A percentile compares a stretch with the other conserved stretches of the same genome.
These are phyloP conservation scores for Percina caprodes DNA, from an alignment of 2,113 vertebrate genomes.

Conservation along the genomic window DNA sequence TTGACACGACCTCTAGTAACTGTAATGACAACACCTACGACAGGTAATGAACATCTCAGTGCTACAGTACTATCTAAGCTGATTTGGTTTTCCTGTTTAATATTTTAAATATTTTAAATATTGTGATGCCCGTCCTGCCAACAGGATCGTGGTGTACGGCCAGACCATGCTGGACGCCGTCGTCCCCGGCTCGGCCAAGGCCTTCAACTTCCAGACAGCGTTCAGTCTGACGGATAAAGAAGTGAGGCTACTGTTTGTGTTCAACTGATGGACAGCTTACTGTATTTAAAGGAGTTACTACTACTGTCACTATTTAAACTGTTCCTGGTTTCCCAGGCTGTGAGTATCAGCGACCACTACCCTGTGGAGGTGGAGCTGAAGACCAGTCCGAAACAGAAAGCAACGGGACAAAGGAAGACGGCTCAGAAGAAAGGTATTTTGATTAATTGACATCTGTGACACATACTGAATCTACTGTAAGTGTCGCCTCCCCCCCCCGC, in stretches of 20 bases:
- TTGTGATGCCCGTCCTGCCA: rapidly evolving
- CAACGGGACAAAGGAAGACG: background rate
- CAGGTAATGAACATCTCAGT: conserved; percentile 58
- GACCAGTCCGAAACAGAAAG: background rate
- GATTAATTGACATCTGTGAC: background rate
- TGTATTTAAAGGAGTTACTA: background rate
- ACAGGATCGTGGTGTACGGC: conserved; percentile 86
- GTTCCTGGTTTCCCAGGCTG: conserved; percentile 49
- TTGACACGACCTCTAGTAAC: conserved; percentile 78
- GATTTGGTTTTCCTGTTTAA: background rate
- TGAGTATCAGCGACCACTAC: conserved; percentile 62
- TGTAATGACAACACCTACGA: conserved; percentile 82
- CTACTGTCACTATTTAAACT: background rate
- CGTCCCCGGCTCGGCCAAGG: conserved; percentile 75
- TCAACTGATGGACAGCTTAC: background rate
- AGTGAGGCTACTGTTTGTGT: conserved; percentile 19
- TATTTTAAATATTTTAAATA: background rate
- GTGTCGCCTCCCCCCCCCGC: too few relatives aligned
- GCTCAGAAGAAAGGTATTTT: conserved; percentile 29
- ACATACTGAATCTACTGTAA: too few relatives aligned
- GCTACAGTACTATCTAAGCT: background rate
- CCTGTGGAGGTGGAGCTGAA: conserved; percentile 67
- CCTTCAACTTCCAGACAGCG: conserved; percentile 83
- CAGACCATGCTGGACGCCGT: conserved; percentile 61
- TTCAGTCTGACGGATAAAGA: conserved; percentile 67